Percentiles rank a stretch among this genome's conserved stretches.
Conservation (phyloP, 2,797 vertebrate genomes). For the Pseudochromis fuscus region DNA sequence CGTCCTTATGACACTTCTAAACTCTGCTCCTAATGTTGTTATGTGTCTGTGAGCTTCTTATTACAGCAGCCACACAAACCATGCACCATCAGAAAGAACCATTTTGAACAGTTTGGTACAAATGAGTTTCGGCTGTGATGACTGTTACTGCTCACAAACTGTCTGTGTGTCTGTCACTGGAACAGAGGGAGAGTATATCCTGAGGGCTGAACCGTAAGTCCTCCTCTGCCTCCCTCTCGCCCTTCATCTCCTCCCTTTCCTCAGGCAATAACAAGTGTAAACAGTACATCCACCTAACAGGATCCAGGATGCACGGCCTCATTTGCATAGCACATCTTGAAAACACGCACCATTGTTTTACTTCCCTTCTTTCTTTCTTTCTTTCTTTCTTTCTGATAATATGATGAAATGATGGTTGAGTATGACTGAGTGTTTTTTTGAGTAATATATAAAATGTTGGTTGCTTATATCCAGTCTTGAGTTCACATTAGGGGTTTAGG, state of each 20-base stretch:
- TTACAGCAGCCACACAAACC: too few relatives aligned
- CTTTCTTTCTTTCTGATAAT: slow-evolving; percentile 1
- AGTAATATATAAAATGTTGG: too few relatives aligned
- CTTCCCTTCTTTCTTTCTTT: slow-evolving; percentile 24
- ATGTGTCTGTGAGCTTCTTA: background rate
- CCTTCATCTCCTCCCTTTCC: slow-evolving; percentile 63
- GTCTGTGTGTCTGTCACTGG: slow-evolving; percentile 25
- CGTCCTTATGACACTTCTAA: too few relatives aligned
- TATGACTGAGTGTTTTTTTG: too few relatives aligned
- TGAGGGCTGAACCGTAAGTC: slow-evolving; percentile 66
- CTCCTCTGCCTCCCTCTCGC: background rate
- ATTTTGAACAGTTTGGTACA: too few relatives aligned
- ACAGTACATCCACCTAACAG: slow-evolving; percentile 84
- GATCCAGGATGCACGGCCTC: slow-evolving; percentile 86
- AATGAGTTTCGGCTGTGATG: too few relatives aligned
- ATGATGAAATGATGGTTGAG: too few relatives aligned
- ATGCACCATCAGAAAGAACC: too few relatives aligned
- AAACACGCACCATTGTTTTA: slow-evolving; percentile 66
- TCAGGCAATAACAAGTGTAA: slow-evolving; percentile 80
- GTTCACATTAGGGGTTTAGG: too few relatives aligned
- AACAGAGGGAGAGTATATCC: slow-evolving; percentile 49
- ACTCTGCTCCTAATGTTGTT: too few relatives aligned
- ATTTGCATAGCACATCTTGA: slow-evolving; percentile 84
- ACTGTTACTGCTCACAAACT: too few relatives aligned
- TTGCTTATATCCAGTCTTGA: too few relatives aligned